Conservation (phyloP, 2,888 invertebrate genomes). For the Synergus laeviventris region DNA sequence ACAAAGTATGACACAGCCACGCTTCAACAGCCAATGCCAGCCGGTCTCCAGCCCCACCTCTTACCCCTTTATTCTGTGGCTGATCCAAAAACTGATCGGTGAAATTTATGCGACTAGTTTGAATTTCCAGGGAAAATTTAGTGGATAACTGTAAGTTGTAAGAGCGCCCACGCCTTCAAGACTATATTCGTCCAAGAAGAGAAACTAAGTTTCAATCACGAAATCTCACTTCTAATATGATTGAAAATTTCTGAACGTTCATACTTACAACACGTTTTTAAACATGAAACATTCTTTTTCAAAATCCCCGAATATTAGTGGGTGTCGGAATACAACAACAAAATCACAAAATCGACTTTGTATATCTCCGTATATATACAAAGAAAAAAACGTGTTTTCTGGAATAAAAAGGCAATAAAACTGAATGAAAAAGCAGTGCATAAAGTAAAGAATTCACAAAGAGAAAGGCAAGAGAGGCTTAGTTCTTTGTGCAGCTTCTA, state of each 20-base stretch:
- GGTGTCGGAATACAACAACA: no score
- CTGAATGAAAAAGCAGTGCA: neutral
- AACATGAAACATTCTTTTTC: no score
- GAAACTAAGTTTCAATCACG: neutral
- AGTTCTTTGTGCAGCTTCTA: neutral
- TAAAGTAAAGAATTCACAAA: neutral
- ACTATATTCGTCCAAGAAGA: neutral
- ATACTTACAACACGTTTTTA: no score
- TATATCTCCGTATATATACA: no score
- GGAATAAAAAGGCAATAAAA: neutral
- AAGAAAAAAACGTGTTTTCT: neutral
- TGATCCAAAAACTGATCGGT: slow-evolving; percentile 61
- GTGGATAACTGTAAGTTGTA: slow-evolving; percentile 10
- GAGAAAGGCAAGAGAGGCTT: neutral
- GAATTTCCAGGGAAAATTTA: slow-evolving; percentile 54
- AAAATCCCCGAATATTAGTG: no score
- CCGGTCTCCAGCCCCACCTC: slow-evolving; percentile 4
- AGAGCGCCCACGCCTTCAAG: neutral
- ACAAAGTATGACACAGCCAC: slow-evolving; percentile 28
- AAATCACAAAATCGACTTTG: no score
- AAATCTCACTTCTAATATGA: neutral
- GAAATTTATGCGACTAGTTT: slow-evolving; percentile 66
- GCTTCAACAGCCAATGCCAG: slow-evolving; percentile 20
- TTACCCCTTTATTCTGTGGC: neutral
- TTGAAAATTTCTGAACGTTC: no score